Conservation (phyloP, 1,140 invertebrate species). For the Tetragonula clypearis region DNA sequence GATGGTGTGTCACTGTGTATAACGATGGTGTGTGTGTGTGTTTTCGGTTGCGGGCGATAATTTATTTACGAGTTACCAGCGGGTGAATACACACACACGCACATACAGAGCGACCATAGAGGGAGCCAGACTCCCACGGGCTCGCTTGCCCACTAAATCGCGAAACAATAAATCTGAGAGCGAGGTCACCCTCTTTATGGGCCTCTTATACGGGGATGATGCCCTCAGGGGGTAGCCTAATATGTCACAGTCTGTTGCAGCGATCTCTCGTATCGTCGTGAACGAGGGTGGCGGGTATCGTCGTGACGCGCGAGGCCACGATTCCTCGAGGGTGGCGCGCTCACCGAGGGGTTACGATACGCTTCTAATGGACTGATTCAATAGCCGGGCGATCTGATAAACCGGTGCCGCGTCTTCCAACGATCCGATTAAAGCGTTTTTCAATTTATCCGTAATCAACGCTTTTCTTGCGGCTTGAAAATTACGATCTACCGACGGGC, state of each 20-base stretch:
- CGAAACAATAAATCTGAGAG: slow-evolving; percentile 79
- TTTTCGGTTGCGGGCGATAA: slow-evolving; percentile 56
- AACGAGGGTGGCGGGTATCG: slow-evolving; percentile 48
- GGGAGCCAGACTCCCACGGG: slow-evolving; percentile 63
- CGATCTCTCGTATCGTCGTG: slow-evolving; percentile 63
- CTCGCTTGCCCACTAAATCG: slow-evolving; percentile 76
- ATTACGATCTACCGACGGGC: too few species aligned
- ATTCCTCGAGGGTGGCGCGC: slow-evolving; percentile 50
- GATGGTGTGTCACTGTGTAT: too few species aligned
- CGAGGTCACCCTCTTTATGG: slow-evolving; percentile 72
- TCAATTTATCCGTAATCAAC: slow-evolving; percentile 22
- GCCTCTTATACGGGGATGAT: slow-evolving; percentile 75
- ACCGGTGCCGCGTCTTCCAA: slow-evolving; percentile 58
- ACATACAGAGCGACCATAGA: neutral
- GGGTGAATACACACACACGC: neutral
- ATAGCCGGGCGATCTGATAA: slow-evolving; percentile 79
- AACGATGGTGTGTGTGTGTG: slow-evolving; percentile 11
- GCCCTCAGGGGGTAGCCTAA: slow-evolving; percentile 77
- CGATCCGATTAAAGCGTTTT: slow-evolving; percentile 61
- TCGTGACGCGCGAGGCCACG: slow-evolving; percentile 1
- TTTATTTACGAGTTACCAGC: slow-evolving; percentile 73
- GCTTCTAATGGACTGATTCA: slow-evolving; percentile 80
- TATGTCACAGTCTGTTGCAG: slow-evolving; percentile 82
- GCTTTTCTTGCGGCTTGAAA: neutral
- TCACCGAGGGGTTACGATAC: slow-evolving; percentile 58